phyloP scores from a whole-genome alignment of 37 sponge, comb jelly and placozoan species.

The Cladorhizidae sp. region DNA sequence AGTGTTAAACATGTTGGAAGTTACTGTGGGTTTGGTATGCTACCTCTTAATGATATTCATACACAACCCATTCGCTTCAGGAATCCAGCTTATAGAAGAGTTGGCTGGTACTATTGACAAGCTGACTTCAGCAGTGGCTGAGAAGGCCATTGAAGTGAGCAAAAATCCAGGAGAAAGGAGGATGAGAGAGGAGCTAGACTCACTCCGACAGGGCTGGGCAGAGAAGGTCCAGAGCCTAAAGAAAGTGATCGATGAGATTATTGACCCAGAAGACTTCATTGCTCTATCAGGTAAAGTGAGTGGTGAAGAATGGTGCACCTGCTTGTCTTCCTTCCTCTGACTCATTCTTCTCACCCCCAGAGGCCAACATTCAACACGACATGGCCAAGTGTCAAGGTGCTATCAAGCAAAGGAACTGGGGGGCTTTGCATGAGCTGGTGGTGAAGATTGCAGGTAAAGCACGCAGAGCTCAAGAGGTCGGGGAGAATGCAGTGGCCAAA shows the following conservation, averaged over 20 bases:
- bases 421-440: constrained; percentile 37
- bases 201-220: constrained; percentile 65
- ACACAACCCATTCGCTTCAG: neutral
- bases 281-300: constrained; percentile 61
- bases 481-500: constrained; percentile 21
- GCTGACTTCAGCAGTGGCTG: constrained; percentile 61
- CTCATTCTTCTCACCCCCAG: constrained; percentile 30
- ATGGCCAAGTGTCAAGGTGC: constrained; percentile 73
- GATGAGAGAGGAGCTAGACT: constrained; percentile 50
- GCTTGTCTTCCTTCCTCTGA: neutral
- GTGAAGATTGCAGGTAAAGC: constrained; percentile 55
- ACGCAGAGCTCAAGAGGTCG: constrained; percentile 56
- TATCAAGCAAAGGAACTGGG: constrained; percentile 31
- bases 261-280: constrained; percentile 74
- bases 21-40: too few species aligned
- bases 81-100: too few species aligned
- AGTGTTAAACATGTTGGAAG: neutral
- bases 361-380: constrained; percentile 73
- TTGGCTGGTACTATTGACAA: constrained; percentile 59
- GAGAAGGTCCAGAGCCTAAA: constrained; percentile 72
- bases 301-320: neutral
- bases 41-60: constrained; percentile 31
- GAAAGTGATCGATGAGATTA: constrained; percentile 72
- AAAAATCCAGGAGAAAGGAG: constrained; percentile 41
- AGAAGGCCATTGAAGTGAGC: constrained; percentile 55